Evolutionary conservation across 2,888 invertebrate species (phyloP), one percentile per base, ranked within the genome.

Genomic region (Morpho deidamia): DNA sequence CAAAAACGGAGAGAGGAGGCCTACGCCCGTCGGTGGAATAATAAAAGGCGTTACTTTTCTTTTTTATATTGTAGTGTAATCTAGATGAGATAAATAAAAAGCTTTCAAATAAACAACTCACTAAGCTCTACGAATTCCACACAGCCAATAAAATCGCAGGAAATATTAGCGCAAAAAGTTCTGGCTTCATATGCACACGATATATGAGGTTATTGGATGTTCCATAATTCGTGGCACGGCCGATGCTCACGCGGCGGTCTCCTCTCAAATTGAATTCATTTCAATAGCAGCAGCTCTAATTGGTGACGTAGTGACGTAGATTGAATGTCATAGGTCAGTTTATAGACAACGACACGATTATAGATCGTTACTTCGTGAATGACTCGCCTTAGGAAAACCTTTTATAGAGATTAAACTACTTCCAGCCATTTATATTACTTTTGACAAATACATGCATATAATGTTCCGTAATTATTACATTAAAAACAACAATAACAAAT

Each of bases 221-320:
- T 23, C 42, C 45, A 60, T 58, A 56, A 54, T 56, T 58, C 51
- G 50, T 32, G 50, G 39, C 35, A 23, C 47, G 49, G 44, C 23
- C 46, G 44, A 44, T 59, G 51, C 51, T 55, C 60, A 42, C 47
- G 53, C 46, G 48, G 53, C 40, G 38, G 47, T 49, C 46, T 53
- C 37, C 51, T 46, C 50, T 60, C 66, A 70, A 79, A 76, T 80
- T 72, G 65, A 72, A 75, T 79, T 74, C 69, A 71, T 74, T 76
- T 70, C 65, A 60, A 65, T 60, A 54, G 64, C 62, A 60, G 61
- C 69, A 61, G 66, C 56, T 61, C 68, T 78, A 77, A 80, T 78
- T 79, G 79, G 66, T 74, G 72, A 71, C 68, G 68, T 64, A 44
- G 50, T 57, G 58, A 50, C 55, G 58, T 62, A 63, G 66, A 55